Conservation (phyloP, 2,113 vertebrate species). For the Haemorhous mexicanus region DNA sequence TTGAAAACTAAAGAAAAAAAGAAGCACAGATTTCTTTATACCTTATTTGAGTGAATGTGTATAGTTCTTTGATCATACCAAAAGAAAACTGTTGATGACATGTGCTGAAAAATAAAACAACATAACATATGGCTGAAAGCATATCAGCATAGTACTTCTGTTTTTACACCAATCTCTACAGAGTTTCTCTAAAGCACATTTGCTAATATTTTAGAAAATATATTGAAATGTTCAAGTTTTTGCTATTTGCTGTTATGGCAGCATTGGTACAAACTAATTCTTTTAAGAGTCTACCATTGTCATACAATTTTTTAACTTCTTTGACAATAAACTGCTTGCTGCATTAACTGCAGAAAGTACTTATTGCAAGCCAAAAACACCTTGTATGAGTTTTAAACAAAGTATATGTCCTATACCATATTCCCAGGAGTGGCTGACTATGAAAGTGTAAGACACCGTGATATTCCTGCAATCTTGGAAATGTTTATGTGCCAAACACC, state of each 20-base stretch:
- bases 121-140: constrained; percentile 55
- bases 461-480: not conserved
- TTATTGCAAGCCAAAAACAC: not conserved
- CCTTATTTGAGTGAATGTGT: constrained; percentile 54
- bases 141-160: constrained; percentile 11
- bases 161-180: not conserved
- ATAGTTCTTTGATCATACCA: constrained; percentile 51
- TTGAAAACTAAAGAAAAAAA: constrained; percentile 21
- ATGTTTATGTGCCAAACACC: not conserved
- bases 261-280: not conserved
- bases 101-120: constrained; percentile 59
- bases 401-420: not conserved
- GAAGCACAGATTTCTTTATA: constrained; percentile 63
- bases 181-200: not conserved
- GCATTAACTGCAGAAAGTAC: not conserved
- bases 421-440: not conserved
- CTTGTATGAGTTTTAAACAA: not conserved
- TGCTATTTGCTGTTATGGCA: not conserved
- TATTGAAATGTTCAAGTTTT: not conserved
- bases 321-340: not conserved
- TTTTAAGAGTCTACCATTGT: not conserved
- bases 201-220: constrained; percentile 43
- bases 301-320: not conserved
- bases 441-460: not conserved
- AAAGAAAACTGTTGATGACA: constrained; percentile 59